Evolutionary conservation across 2,888 invertebrate species (phyloP), one percentile per base, ranked within the genome.

Genomic region (Arctia plantaginis): DNA sequence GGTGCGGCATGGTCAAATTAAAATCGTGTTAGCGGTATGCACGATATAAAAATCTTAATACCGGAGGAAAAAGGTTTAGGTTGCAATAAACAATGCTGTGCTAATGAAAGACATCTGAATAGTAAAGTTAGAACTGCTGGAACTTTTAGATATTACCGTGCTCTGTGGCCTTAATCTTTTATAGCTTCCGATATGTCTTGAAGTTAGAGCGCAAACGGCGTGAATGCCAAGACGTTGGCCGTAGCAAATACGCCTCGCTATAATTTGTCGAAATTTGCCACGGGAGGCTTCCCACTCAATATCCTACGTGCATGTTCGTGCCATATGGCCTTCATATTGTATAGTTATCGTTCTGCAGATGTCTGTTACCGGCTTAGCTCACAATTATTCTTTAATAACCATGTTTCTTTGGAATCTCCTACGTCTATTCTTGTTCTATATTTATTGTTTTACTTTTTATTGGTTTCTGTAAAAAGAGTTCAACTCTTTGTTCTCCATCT

Each of bases 291-390:
- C 67, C 66, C 73, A 71, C 44, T 74, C 66, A 47, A 68, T 47
- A 73, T 76, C 59, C 44, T 68, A 59, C 71, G 75, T 74, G 69
- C 75, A 84, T 75, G 62, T 80, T 80, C 72, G 65, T 72, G 71
- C 73, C 78, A 78, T 78, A 80, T 82, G 74, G 71, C 51, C 64
- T 71, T 71, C 62, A 41, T 74, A 71, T 51, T 47, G 51, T 74
- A 67, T 66, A 44, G 78, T 75, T 77, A 74, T 77, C 75, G 66
- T 78, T 76, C 74, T 47, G 80, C 82, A 80, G 68, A 82, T 80
- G 80, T 78, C 72, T 33, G 62, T 74, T 69, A 66, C 41, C 68
- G 39, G 15, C 23, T 68, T 62, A 27, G 47, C 41, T 39, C 30
- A 55, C 41, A 66, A 66, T 59, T 44, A 73, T 51, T 73, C 66